Percentiles rank a stretch among this genome's conserved stretches.
Conservation (phyloP, 2,888 invertebrate genomes). For the Yponomeuta evonymella region DNA sequence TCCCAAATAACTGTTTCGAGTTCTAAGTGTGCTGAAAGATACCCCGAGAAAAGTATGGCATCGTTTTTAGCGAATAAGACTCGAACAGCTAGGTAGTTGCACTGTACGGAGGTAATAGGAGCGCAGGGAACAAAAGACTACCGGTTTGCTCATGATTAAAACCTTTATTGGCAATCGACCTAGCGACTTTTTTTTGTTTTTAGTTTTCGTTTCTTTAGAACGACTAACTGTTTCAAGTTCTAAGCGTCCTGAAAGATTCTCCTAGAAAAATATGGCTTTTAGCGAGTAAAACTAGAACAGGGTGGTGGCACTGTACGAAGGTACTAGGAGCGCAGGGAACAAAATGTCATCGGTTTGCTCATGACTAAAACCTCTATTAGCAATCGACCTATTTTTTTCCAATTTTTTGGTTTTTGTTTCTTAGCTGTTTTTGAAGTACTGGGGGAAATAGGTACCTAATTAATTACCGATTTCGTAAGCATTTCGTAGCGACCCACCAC, state of each 20-base stretch:
- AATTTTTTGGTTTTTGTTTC: background rate
- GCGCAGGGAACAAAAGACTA: background rate
- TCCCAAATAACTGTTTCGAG: too few species aligned
- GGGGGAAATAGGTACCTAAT: too few species aligned
- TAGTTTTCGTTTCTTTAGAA: background rate
- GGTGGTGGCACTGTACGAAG: background rate
- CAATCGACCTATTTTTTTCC: background rate
- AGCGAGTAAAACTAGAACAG: background rate
- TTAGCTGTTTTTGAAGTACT: background rate
- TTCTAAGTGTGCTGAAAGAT: too few species aligned
- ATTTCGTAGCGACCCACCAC: too few species aligned
- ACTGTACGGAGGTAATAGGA: background rate
- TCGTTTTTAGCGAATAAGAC: background rate
- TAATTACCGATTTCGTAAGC: too few species aligned
- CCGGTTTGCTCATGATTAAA: constrained; percentile 6
- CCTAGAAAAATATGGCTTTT: background rate
- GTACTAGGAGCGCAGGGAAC: background rate
- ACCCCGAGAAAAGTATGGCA: too few species aligned
- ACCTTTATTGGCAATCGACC: background rate
- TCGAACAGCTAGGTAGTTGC: background rate
- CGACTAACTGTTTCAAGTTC: too few species aligned
- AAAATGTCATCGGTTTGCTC: constrained; percentile 5
- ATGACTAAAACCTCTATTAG: background rate
- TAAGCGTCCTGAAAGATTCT: too few species aligned
- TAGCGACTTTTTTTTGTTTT: background rate